Evolutionary conservation across 2,797 vertebrate genomes (phyloP).

Genomic region (Scomberomorus guttatus): DNA sequence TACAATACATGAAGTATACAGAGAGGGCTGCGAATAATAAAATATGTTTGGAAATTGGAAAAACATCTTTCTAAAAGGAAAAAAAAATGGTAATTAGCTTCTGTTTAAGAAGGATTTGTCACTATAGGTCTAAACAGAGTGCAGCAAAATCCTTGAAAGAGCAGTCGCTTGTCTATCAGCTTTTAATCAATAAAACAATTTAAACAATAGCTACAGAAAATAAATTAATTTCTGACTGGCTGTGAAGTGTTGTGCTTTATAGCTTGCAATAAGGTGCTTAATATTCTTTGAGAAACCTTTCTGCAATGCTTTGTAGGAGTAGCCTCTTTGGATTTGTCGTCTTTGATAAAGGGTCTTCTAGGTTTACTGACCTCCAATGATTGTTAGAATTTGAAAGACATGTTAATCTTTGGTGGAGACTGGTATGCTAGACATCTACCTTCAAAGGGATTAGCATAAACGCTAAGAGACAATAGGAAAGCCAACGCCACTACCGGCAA

Average conservation of each 20-base stretch:
- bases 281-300: conserved; percentile 37
- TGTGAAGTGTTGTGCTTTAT: background rate
- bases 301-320: conserved; percentile 13
- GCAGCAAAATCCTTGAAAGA: conserved; percentile 20
- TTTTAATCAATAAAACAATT: conserved; percentile 2
- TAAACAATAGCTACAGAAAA: background rate
- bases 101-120: conserved; percentile 17
- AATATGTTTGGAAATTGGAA: conserved; percentile 16
- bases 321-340: conserved; percentile 19
- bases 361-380: conserved; percentile 6
- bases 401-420: conserved; percentile 3
- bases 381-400: conserved; percentile 22
- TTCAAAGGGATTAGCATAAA: conserved; percentile 23
- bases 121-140: background rate
- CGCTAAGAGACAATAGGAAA: conserved; percentile 26
- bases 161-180: background rate
- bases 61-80: conserved; percentile 10
- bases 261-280: background rate
- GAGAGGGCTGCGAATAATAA: conserved; percentile 34
- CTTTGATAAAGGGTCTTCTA: conserved; percentile 16
- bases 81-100: conserved; percentile 9
- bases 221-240: background rate
- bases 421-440: conserved; percentile 8
- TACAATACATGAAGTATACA: conserved; percentile 7
- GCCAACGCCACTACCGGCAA: conserved; percentile 2